phyloP scores from a whole-genome alignment of 2,113 vertebrate species.

The Coregonus clupeaformis region DNA sequence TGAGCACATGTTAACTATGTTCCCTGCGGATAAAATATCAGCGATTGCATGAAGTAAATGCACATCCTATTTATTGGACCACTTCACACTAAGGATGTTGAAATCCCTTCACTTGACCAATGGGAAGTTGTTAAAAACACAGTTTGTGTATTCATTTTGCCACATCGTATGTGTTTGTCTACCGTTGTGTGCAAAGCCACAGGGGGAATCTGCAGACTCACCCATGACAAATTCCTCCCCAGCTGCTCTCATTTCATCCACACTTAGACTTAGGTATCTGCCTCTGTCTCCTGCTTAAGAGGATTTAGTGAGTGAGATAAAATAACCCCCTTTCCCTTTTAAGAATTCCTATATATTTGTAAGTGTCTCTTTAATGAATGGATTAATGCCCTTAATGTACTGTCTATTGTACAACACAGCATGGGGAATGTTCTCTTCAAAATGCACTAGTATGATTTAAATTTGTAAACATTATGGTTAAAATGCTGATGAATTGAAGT shows the following conservation, averaged over 20 bases:
- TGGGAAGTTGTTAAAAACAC: neutral
- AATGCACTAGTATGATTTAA: too few relatives aligned
- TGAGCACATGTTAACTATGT: neutral
- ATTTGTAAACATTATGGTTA: neutral
- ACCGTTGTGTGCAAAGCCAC: neutral
- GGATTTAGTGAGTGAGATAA: slow-evolving; percentile 3
- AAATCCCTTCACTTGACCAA: neutral
- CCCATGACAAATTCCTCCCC: slow-evolving; percentile 7
- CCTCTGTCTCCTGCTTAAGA: neutral
- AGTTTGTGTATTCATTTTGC: neutral
- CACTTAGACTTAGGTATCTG: neutral
- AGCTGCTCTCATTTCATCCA: slow-evolving; percentile 9
- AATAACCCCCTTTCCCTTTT: neutral
- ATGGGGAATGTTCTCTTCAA: too few relatives aligned
- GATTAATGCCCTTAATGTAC: neutral
- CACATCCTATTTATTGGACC: neutral
- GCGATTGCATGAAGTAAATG: neutral
- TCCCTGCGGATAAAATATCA: too few relatives aligned
- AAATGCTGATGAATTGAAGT: neutral
- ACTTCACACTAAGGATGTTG: neutral
- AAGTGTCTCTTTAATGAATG: neutral
- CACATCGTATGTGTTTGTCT: slow-evolving; percentile 10
- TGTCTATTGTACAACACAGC: too few relatives aligned
- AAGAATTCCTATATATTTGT: neutral
- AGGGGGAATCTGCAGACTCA: slow-evolving; percentile 18